Percentiles rank a stretch among this genome's conserved stretches.
phyloP scores from a whole-genome alignment of 1,140 invertebrate genomes.

The Ruditapes philippinarum region DNA sequence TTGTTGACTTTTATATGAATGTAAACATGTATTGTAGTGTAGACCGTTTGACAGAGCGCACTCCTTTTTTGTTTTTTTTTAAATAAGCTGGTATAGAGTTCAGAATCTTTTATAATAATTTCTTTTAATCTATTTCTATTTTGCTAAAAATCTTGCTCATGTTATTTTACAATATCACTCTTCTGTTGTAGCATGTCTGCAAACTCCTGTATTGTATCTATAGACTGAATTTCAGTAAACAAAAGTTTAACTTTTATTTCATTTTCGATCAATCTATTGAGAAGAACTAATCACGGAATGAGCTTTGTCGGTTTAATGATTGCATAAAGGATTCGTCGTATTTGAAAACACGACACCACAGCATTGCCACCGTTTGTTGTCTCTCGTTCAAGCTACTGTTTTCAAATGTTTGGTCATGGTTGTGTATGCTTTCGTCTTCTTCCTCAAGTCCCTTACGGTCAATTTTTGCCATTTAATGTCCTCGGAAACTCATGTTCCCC shows the following conservation, averaged over 20 bases:
- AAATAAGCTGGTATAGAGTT: conserved; percentile 38
- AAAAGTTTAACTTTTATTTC: conserved; percentile 66
- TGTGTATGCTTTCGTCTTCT: conserved; percentile 74
- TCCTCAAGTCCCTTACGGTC: conserved; percentile 70
- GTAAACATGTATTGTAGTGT: conserved; percentile 38
- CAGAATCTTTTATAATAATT: conserved; percentile 69
- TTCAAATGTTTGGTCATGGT: conserved; percentile 51
- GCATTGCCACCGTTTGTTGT: conserved; percentile 71
- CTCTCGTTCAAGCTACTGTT: conserved; percentile 73
- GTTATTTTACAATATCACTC: conserved; percentile 60
- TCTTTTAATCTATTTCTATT: conserved; percentile 50
- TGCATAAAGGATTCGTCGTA: conserved; percentile 66
- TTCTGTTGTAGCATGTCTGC: conserved; percentile 70
- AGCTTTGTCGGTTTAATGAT: conserved; percentile 70
- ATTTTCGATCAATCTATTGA: conserved; percentile 72
- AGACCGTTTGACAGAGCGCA: no score
- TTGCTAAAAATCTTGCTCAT: conserved; percentile 25
- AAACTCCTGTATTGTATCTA: conserved; percentile 77
- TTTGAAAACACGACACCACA: conserved; percentile 71
- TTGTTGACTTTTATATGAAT: conserved; percentile 23
- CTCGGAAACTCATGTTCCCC: conserved; percentile 71
- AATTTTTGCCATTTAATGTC: conserved; percentile 76
- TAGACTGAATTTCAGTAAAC: conserved; percentile 73
- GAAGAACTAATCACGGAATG: conserved; percentile 74
- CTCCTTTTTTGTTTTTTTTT: no score